Percentiles rank a stretch among this genome's conserved stretches.
These are phyloP conservation scores for Taurulus bubalis DNA, from an alignment of 2,113 vertebrate genomes.

Conservation along the genomic window DNA sequence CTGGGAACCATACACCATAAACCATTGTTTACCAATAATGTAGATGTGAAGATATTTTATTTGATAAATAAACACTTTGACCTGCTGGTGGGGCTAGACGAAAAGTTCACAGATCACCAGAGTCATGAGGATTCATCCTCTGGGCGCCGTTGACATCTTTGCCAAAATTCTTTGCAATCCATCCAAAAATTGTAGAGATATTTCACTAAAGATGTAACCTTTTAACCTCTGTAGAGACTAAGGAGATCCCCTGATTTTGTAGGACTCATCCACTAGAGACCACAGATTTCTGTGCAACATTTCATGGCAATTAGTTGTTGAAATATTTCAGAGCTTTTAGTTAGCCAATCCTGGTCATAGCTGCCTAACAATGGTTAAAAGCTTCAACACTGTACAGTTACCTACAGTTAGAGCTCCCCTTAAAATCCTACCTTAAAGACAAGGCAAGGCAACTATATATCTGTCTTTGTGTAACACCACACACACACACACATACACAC, in stretches of 20 bases:
- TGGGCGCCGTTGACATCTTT: neutral
- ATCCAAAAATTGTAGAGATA: neutral
- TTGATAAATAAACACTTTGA: neutral
- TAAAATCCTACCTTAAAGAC: neutral
- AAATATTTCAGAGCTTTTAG: neutral
- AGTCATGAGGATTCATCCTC: neutral
- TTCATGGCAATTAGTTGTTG: neutral
- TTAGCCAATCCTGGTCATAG: neutral
- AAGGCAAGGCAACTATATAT: neutral
- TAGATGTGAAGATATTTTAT: neutral
- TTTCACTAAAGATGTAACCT: neutral
- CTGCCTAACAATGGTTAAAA: neutral
- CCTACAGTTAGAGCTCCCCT: neutral
- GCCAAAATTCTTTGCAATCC: neutral
- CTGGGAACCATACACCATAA: neutral
- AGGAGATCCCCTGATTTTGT: neutral
- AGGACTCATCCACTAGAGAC: neutral
- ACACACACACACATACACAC: neutral
- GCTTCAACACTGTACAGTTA: neutral
- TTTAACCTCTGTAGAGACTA: neutral
- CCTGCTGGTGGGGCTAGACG: neutral
- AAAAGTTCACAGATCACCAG: neutral
- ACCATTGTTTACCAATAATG: neutral
- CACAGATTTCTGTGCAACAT: neutral
- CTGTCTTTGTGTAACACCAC: slow-evolving; percentile 3